Percentiles rank a stretch among this genome's conserved stretches.
phyloP scores from a whole-genome alignment of 2,797 vertebrate genomes.

The Prunella strophiata region DNA sequence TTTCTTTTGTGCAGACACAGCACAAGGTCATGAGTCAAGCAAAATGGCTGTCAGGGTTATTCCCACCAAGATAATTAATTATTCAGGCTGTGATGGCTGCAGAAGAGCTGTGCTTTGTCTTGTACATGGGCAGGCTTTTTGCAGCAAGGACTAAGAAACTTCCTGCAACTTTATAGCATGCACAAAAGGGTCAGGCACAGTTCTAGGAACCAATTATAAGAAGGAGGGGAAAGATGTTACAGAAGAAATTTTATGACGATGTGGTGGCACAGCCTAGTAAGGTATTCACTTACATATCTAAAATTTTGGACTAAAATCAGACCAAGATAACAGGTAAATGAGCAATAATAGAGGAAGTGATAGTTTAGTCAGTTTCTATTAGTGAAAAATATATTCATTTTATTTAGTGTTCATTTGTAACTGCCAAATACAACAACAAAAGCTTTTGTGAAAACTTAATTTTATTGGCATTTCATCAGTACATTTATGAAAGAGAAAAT shows the following conservation, averaged over 20 bases:
- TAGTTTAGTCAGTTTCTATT: not conserved
- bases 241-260: not conserved
- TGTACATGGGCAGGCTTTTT: not conserved
- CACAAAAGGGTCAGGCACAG: not conserved
- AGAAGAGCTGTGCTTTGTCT: not conserved
- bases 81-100: not conserved
- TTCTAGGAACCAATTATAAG: not conserved
- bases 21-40: slow-evolving; percentile 25
- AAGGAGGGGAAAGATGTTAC: not conserved
- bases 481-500: not conserved
- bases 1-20: slow-evolving; percentile 26
- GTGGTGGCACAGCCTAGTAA: not conserved
- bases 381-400: not conserved
- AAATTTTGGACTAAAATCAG: not conserved
- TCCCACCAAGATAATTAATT: slow-evolving; percentile 41
- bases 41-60: slow-evolving; percentile 53
- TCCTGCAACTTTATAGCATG: not conserved
- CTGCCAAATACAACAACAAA: not conserved
- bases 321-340: not conserved
- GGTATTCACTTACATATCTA: not conserved
- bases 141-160: not conserved
- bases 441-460: not conserved
- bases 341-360: not conserved
- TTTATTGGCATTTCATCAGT: not conserved
- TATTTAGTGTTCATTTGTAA: not conserved